Percentiles rank a stretch among this genome's conserved stretches.
phyloP scores from a whole-genome alignment of 2,888 invertebrate species.

The Harpalus rubripes region DNA sequence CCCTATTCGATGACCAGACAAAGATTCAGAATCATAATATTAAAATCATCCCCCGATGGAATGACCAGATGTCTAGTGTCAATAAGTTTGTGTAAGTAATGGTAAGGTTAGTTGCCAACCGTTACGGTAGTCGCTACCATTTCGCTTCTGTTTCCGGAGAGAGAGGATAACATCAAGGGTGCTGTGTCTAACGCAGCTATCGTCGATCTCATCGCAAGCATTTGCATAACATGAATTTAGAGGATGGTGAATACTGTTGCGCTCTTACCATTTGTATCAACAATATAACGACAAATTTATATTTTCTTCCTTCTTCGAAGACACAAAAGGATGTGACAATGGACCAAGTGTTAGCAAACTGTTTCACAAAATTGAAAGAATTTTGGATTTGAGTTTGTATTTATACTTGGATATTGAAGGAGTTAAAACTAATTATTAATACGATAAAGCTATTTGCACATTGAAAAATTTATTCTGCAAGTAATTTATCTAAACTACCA shows the following conservation, averaged over 20 bases:
- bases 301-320: background rate
- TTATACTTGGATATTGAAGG: no score
- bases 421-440: no score
- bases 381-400: no score
- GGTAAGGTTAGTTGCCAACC: slow-evolving; percentile 10
- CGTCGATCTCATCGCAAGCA: slow-evolving; percentile 33
- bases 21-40: background rate
- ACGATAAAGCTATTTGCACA: no score
- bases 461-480: no score
- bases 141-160: slow-evolving; percentile 59
- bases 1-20: background rate
- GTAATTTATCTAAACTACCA: no score
- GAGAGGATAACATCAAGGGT: slow-evolving; percentile 50
- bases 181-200: slow-evolving; percentile 35
- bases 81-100: slow-evolving; percentile 56
- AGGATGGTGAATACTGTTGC: slow-evolving; percentile 16
- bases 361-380: no score
- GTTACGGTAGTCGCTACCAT: slow-evolving; percentile 52
- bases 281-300: slow-evolving; percentile 1
- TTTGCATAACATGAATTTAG: slow-evolving; percentile 59
- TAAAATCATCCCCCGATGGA: background rate
- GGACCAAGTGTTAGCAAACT: no score
- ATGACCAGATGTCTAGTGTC: slow-evolving; percentile 32
- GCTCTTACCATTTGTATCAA: slow-evolving; percentile 21
- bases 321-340: background rate